A percentile compares a stretch with the other conserved stretches of the same genome.
Conservation (phyloP, 92 coral and sea anemone genomes). For the Zoanthus sociatus region DNA sequence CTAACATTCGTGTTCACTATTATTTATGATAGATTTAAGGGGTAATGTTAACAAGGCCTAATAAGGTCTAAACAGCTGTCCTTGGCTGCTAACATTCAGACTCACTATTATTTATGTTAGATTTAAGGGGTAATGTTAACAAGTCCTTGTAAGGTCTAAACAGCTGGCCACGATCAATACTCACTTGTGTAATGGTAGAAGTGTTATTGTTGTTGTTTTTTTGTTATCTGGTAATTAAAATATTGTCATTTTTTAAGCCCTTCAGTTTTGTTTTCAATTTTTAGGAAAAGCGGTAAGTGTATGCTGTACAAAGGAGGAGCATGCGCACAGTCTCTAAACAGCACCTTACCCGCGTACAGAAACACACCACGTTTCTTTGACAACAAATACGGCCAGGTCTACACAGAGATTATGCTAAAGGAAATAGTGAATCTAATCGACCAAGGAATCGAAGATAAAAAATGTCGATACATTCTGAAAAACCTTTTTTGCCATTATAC, state of each 20-base stretch:
- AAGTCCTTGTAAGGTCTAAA: too few relatives aligned
- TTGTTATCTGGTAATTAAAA: too few relatives aligned
- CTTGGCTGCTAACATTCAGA: too few relatives aligned
- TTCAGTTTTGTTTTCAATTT: neutral
- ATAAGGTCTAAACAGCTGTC: too few relatives aligned
- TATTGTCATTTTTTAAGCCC: neutral
- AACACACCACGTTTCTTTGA: constrained; percentile 82
- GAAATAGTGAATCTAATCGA: constrained; percentile 43
- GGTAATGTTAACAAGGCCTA: too few relatives aligned
- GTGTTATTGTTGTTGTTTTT: too few relatives aligned
- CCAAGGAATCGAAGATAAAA: constrained; percentile 33
- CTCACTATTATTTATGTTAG: too few relatives aligned
- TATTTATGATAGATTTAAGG: too few relatives aligned
- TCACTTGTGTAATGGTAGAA: too few relatives aligned
- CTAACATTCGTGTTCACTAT: too few relatives aligned
- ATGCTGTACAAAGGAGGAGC: constrained; percentile 65
- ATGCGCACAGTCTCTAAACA: constrained; percentile 70
- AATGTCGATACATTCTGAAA: constrained; percentile 66
- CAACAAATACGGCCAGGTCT: constrained; percentile 75
- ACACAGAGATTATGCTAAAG: constrained; percentile 69
- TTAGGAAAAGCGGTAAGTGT: constrained; percentile 78
- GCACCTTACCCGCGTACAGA: constrained; percentile 65
- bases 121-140: too few relatives aligned
- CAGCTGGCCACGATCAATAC: too few relatives aligned
- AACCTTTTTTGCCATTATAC: constrained; percentile 91